phyloP scores from a whole-genome alignment of 2,113 vertebrate species.

The Leucosticte australis region DNA sequence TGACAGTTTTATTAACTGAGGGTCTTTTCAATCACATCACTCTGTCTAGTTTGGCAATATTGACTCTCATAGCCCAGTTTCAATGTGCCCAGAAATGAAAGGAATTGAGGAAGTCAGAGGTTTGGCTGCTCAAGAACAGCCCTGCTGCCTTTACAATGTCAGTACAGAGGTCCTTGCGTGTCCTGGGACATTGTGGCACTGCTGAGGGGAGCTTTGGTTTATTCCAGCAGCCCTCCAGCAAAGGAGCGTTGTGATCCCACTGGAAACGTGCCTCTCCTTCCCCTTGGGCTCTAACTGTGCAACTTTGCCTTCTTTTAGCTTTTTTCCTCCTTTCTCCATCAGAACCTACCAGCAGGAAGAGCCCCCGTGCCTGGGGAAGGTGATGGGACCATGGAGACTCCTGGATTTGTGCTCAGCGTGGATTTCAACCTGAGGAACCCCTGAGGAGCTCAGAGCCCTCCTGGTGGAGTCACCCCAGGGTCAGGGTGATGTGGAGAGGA shows the following conservation, averaged over 20 bases:
- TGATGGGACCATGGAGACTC: background rate
- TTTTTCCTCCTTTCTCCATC: background rate
- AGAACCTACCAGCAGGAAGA: background rate
- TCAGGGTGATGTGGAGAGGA: background rate
- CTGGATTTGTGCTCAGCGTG: background rate
- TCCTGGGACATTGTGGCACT: background rate
- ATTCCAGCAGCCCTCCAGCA: background rate
- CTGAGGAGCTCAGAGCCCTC: background rate
- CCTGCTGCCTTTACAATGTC: background rate
- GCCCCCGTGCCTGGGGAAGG: background rate
- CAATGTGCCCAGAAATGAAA: background rate
- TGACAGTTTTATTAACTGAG: conserved; percentile 38
- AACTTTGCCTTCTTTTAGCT: background rate
- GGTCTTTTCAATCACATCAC: background rate
- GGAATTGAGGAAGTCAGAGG: background rate
- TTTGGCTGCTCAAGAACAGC: background rate
- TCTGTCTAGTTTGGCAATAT: conserved; percentile 18
- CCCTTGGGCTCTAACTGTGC: background rate
- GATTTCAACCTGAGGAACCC: background rate
- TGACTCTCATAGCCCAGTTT: background rate
- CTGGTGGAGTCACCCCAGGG: background rate
- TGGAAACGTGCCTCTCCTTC: background rate
- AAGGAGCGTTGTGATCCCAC: background rate
- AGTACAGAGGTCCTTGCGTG: background rate
- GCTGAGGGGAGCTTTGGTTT: background rate